Conservation (phyloP, 2,888 invertebrate species). For the Fragum whitleyi region DNA sequence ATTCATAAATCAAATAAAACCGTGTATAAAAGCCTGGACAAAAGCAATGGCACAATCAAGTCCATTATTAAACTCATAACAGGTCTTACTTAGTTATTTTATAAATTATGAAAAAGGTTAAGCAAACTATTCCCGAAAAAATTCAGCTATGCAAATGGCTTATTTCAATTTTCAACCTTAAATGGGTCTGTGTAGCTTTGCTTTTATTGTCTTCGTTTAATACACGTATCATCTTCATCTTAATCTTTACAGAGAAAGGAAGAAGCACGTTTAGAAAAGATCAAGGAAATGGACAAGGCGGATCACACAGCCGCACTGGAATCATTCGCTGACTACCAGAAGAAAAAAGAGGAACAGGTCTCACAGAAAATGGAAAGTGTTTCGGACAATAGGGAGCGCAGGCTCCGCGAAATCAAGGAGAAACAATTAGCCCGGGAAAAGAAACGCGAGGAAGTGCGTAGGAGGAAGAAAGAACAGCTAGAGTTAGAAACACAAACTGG, state of each 20-base stretch:
- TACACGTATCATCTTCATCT: too few species aligned
- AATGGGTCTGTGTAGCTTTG: too few species aligned
- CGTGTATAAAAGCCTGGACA: too few species aligned
- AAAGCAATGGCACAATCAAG: too few species aligned
- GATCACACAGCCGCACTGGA: slow-evolving; percentile 77
- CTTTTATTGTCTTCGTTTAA: too few species aligned
- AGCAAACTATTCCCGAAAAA: too few species aligned
- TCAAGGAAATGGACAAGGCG: slow-evolving; percentile 76
- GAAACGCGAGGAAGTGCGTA: slow-evolving; percentile 78
- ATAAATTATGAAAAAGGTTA: too few species aligned
- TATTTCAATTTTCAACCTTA: too few species aligned
- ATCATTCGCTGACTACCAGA: slow-evolving; percentile 75
- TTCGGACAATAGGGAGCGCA: slow-evolving; percentile 76
- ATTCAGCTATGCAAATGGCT: too few species aligned
- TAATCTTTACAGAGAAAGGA: slow-evolving; percentile 76
- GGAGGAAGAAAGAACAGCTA: slow-evolving; percentile 76
- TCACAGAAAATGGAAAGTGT: slow-evolving; percentile 77
- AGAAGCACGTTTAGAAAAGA: slow-evolving; percentile 78
- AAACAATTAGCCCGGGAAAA: slow-evolving; percentile 76
- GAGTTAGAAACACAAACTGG: slow-evolving; percentile 62
- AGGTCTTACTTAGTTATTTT: too few species aligned
- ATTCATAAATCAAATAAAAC: too few species aligned
- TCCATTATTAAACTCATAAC: too few species aligned
- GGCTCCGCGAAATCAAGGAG: slow-evolving; percentile 76
- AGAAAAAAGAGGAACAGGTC: slow-evolving; percentile 73